Evolutionary conservation across 2,113 vertebrate species (phyloP), one percentile per base, ranked within the genome.

Genomic region (Coregonus clupeaformis): DNA sequence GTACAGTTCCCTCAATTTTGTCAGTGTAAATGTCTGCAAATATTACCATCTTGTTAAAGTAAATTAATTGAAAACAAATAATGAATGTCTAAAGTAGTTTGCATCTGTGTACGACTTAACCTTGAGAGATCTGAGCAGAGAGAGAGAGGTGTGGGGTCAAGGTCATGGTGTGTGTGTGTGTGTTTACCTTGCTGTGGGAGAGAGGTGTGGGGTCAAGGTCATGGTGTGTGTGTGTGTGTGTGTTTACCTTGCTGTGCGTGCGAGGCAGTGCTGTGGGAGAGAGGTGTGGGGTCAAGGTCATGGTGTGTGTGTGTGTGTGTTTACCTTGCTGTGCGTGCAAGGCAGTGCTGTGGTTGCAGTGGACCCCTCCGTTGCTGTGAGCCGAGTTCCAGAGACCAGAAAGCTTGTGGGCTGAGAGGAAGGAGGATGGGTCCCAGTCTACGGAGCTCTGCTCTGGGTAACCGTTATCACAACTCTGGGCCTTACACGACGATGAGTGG

Each of bases 371-470:
- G 0, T 96, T 96, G 86, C 93, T 92, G 91, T 98, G 96, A 74
- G 94, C 93, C 0, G 97, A 98, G 90, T 97, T 99, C 97, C 97
- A 99, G 77, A 99, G 95, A 82, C 97, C 97, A 0, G 96, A 99
- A 84, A 99, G 95, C 91, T 99, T 99, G 92, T 98, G 96, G 81
- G 97, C 97, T 47, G 97, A 99, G 90, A 99, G 93, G 94, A 98
- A 98, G 16, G 97, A 98, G 91, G 97, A 98, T 68, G 97, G 97
- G 89, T 99, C 97, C 97, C 97, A 99, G 90, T 98, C 97, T 81
- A 96, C 97, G 69, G 96, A 96, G 91, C 95, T 98, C 42, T 97
- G 97, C 89, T 94, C 93, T 0, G 93, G 91, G 88, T 90, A 94
- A 84, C 94, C 94, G 18, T 94, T 94, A 76, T 93, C 93, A 88